Base-by-base conservation (phyloP, 2,113 vertebrate species). In the Tragulus kanchil region DNA sequence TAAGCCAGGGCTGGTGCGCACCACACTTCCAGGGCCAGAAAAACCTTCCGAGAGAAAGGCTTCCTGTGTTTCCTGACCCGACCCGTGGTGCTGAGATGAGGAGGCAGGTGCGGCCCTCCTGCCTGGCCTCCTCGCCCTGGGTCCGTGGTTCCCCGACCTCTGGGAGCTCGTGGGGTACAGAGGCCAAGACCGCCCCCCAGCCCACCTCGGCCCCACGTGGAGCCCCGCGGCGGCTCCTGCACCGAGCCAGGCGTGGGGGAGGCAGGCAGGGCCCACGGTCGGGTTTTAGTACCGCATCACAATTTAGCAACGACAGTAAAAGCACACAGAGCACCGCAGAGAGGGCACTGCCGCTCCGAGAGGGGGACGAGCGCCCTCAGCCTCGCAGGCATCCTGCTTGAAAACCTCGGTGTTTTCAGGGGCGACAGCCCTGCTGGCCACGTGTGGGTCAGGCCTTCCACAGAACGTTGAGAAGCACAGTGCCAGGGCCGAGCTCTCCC, bases 241-340 rank as follows among this genome's bases (percentile, higher is more conserved):
- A 31, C n/a, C 0, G 1, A 7, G 3, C 26, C 0, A 0, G 75
- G 26, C 14, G 10, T 0, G 75, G 17, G 7, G 25, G 26, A 31
- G 48, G 45, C 13, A 17, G 73, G 25, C 7, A 13, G 45, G 9
- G 31, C 52, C 31, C 36, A 36, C 2, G 36, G 36, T 36, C 36
- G 36, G 36, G 36, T 36, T 36, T 36, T 36, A 36, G 36, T 36
- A 36, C 36, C 36, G 36, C 36, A 36, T 36, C 36, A 36, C 36
- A 36, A 36, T 36, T 36, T 36, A 36, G 36, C 36, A 36, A 36
- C 36, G 36, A 16, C 64, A 56, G 36, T 15, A 8, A 17, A n/a
- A 50, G 8, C 17, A 14, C 26, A 23, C 36, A 3, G 26, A 59
- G 77, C 45, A 10, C 8, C 2, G 42, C 61, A n/a, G 23, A 82